Conservation (phyloP, 2,888 invertebrate genomes). For the Hymenopus coronatus region DNA sequence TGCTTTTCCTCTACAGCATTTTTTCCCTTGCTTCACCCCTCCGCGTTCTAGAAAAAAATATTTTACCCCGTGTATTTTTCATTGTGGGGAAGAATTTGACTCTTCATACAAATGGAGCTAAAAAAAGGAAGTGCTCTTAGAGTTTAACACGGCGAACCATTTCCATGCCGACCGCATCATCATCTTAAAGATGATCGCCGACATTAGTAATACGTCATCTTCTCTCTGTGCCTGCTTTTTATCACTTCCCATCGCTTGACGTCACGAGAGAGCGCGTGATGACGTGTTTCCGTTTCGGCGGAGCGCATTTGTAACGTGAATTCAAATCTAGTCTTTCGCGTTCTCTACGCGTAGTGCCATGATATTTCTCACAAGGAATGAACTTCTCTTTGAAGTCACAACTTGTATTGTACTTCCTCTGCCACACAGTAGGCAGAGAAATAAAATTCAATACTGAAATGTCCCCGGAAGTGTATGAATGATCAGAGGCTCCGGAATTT, state of each 20-base stretch:
- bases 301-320: not conserved
- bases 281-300: not conserved
- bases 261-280: not conserved
- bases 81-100: not conserved
- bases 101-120: not conserved
- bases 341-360: not conserved
- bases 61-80: not conserved
- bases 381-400: no score
- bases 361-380: not conserved
- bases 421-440: no score
- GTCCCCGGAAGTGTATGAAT: no score
- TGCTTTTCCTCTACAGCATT: not conserved
- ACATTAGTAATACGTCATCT: conserved; percentile 14
- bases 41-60: not conserved
- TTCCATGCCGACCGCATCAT: not conserved
- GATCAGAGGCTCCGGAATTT: no score
- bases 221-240: not conserved
- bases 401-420: no score
- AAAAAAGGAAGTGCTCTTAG: not conserved
- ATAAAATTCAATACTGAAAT: no score
- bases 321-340: not conserved
- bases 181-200: not conserved
- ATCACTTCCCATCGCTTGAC: not conserved
- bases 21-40: not conserved
- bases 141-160: not conserved